Evolutionary conservation across 2,888 invertebrate species (phyloP).

Genomic region (Deladenus siricidicola): DNA sequence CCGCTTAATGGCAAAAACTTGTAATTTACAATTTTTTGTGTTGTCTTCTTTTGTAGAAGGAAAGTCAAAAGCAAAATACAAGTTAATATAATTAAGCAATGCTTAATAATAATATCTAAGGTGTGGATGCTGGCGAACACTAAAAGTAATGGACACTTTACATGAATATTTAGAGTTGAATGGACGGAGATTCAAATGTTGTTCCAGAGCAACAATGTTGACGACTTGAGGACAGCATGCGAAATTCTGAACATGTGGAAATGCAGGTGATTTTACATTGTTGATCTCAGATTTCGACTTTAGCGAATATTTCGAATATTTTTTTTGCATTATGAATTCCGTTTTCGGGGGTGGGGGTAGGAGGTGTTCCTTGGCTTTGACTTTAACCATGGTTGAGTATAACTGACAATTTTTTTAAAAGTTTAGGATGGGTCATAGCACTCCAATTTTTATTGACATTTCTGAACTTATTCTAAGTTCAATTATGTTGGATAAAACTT

Average conservation of each 20-base stretch:
- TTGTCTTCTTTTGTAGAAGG: no score
- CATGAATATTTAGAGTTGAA: conserved; percentile 5
- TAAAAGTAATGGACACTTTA: no score
- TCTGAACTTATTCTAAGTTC: conserved; percentile 16
- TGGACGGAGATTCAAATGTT: conserved; percentile 5
- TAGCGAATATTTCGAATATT: neutral
- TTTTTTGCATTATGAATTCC: neutral
- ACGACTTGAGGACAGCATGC: neutral
- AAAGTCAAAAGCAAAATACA: no score
- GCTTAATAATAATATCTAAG: no score
- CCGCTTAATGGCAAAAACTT: no score
- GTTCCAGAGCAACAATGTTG: neutral
- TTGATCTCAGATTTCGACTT: neutral
- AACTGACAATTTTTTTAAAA: no score
- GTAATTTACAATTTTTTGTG: no score
- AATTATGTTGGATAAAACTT: conserved; percentile 12
- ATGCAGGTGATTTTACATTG: neutral
- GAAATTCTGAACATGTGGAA: conserved; percentile 9
- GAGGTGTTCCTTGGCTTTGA: no score
- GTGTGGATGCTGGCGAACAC: no score
- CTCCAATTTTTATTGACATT: conserved; percentile 22
- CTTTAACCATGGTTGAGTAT: no score
- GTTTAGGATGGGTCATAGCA: conserved; percentile 16
- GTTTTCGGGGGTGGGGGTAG: no score
- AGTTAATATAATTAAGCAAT: no score